These are phyloP conservation scores for Agrochola circellaris DNA, from an alignment of 2,888 invertebrate genomes.

Conservation along the genomic window DNA sequence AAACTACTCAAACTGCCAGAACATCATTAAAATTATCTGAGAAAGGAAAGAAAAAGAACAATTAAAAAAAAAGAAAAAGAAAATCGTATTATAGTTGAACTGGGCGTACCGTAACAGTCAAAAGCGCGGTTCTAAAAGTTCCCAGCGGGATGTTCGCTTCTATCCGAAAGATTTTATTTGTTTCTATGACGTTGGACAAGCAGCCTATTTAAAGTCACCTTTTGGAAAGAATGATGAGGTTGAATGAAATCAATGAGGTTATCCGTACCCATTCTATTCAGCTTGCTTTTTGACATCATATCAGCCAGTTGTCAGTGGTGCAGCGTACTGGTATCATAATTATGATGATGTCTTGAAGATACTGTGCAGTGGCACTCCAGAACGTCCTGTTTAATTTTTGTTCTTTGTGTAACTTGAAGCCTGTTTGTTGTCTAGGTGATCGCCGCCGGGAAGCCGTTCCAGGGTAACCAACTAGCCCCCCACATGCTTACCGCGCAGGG, in stretches of 20 bases:
- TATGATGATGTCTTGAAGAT: neutral
- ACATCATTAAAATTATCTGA: too few species aligned
- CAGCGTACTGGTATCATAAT: neutral
- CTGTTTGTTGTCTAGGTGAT: conserved; percentile 91
- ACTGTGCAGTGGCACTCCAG: neutral
- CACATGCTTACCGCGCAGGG: conserved; percentile 96
- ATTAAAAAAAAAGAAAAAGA: too few species aligned
- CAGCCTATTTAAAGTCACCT: neutral
- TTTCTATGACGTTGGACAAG: neutral
- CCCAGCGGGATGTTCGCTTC: neutral
- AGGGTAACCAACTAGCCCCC: conserved; percentile 94
- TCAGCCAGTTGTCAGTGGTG: neutral
- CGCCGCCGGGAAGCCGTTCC: conserved; percentile 95
- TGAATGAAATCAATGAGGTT: neutral
- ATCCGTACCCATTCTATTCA: conserved; percentile 5
- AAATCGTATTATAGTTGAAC: neutral
- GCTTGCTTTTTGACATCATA: conserved; percentile 5
- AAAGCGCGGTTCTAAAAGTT: neutral
- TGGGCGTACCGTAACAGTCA: neutral
- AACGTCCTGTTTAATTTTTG: neutral
- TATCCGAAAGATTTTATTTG: neutral
- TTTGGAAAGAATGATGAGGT: neutral
- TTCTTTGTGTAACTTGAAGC: conserved; percentile 23
- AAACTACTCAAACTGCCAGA: too few species aligned
- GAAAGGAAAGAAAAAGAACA: too few species aligned